These are phyloP conservation scores for Drosophila paramelanica DNA, from an alignment of 2,888 invertebrate species.

Conservation along the genomic window DNA sequence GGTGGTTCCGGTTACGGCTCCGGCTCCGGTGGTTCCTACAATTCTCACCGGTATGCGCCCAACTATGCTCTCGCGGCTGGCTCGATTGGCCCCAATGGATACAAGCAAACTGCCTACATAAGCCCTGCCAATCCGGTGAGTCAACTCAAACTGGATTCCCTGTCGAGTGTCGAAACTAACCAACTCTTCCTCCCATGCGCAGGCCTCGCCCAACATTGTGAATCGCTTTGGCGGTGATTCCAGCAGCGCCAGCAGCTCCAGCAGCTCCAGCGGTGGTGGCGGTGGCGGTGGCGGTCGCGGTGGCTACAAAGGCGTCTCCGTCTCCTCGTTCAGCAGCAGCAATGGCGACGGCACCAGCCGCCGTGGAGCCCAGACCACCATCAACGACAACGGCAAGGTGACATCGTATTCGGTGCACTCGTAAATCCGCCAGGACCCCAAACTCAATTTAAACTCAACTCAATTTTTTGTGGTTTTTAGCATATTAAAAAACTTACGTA, in stretches of 20 bases:
- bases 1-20: conserved; percentile 19
- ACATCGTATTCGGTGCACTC: conserved; percentile 86
- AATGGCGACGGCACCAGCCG: conserved; percentile 87
- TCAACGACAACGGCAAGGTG: conserved; percentile 91
- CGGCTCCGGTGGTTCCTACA: conserved; percentile 35
- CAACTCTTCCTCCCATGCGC: background rate
- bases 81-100: conserved; percentile 86
- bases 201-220: conserved; percentile 81
- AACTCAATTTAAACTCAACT: background rate
- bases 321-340: conserved; percentile 88
- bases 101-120: conserved; percentile 87
- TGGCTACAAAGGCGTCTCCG: conserved; percentile 87
- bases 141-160: no score
- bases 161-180: no score
- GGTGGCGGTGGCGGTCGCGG: conserved; percentile 71
- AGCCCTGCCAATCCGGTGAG: conserved; percentile 87
- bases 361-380: conserved; percentile 88
- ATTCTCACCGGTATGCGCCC: conserved; percentile 79
- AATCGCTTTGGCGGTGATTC: conserved; percentile 63
- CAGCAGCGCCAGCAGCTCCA: conserved; percentile 1
- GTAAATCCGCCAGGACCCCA: no score
- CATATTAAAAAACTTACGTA: conserved; percentile 18
- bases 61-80: conserved; percentile 86
- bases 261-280: conserved; percentile 28
- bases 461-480: conserved; percentile 42